Conservation (phyloP, 1,140 invertebrate genomes). For the Drosophila melanogaster region DNA sequence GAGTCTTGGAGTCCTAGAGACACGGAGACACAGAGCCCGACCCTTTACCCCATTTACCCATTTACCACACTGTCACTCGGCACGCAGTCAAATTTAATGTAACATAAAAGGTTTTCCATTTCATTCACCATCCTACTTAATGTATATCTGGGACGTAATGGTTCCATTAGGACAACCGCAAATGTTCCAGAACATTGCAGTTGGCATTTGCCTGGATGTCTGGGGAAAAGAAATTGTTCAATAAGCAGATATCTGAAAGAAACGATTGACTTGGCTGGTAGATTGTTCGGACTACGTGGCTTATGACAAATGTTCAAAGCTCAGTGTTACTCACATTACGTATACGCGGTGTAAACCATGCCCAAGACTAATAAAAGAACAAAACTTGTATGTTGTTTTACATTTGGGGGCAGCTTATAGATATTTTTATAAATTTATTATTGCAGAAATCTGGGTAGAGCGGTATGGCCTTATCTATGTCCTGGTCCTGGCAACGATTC, state of each 20-base stretch:
- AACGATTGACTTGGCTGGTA: not conserved
- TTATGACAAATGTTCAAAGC: not conserved
- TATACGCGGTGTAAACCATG: not conserved
- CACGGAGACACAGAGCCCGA: not conserved
- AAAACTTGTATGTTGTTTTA: too few species aligned
- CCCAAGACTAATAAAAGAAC: too few species aligned
- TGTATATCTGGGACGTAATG: conserved; percentile 25
- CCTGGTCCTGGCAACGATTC: not conserved
- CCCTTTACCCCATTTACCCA: not conserved
- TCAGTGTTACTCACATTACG: not conserved
- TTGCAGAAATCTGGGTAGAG: not conserved
- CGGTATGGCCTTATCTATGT: too few species aligned
- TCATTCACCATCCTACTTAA: conserved; percentile 26
- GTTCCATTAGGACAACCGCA: conserved; percentile 33
- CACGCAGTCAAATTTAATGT: conserved; percentile 52
- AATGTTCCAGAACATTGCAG: conserved; percentile 7
- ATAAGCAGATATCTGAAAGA: not conserved
- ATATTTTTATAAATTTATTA: not conserved
- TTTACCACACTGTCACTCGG: conserved; percentile 12
- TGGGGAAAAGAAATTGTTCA: not conserved
- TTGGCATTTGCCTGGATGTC: not conserved
- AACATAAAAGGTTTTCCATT: conserved; percentile 53
- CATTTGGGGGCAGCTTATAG: too few species aligned
- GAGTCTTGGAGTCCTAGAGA: too few species aligned
- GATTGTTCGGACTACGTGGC: not conserved